Evolutionary conservation across 1,140 invertebrate species (phyloP), one percentile per base, ranked within the genome.

Genomic region (Copidosoma floridanum): DNA sequence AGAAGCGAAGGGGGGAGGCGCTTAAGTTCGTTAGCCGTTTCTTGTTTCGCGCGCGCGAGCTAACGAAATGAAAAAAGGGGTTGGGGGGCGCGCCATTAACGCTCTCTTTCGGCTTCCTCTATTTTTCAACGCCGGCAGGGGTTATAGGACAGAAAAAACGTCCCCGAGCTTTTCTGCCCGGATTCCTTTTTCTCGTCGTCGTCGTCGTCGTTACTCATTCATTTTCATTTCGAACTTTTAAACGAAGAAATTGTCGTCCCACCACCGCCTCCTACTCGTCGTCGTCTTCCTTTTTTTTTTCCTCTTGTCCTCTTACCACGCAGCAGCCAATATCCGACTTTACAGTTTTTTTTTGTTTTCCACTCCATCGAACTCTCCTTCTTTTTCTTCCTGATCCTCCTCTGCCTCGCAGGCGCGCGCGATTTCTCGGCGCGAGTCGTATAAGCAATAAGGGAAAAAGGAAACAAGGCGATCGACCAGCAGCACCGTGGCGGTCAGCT

Each of bases 1-100:
- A n/a, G n/a, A n/a, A n/a, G n/a, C n/a, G n/a, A n/a, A n/a, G n/a
- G n/a, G n/a, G n/a, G n/a, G n/a, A n/a, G 54, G 58, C 66, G 60
- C 51, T 68, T 76, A 79, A 79, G 73, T 74, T 79, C 77, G 74
- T 78, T 75, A 78, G 71, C 66, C 71, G 67, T 65, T 71, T 69
- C 72, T 78, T 79, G 75, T 78, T 73, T 75, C 67, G 59, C 47
- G 66, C 61, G 59, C n/a, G n/a, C n/a, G n/a, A n/a, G n/a, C n/a
- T n/a, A n/a, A n/a, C n/a, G n/a, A n/a, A n/a, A n/a, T n/a, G n/a
- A n/a, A n/a, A n/a, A n/a, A n/a, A n/a, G n/a, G n/a, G n/a, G n/a
- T n/a, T n/a, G n/a, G 61, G 57, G 65, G 52, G 52, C 56, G 59
- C 61, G 54, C 57, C 65, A 66, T 67, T 65, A 64, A 64, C 64